Conservation (phyloP, 2,797 vertebrate genomes). For the Stomatorhinus walkeri region DNA sequence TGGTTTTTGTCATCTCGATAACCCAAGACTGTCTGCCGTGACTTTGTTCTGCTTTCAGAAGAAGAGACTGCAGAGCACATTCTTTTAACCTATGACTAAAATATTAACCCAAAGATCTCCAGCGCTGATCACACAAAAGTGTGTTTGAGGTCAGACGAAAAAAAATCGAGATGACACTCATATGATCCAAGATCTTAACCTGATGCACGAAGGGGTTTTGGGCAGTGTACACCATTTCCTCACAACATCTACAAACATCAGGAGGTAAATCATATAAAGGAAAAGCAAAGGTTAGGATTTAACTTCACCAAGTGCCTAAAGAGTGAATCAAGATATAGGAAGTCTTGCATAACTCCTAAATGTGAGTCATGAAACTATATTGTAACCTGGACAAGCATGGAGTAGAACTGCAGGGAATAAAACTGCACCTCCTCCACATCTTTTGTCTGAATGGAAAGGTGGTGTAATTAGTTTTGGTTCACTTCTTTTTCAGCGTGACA, state of each 20-base stretch:
- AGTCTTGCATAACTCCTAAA: neutral
- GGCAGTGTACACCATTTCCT: neutral
- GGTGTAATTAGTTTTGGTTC: neutral
- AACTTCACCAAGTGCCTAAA: neutral
- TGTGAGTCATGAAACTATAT: neutral
- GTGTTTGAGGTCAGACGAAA: neutral
- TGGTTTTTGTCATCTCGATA: conserved; percentile 29
- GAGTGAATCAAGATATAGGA: neutral
- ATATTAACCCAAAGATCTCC: neutral
- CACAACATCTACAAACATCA: neutral
- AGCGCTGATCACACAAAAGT: neutral
- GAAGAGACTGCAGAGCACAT: neutral
- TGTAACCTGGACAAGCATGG: neutral
- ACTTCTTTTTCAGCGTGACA: neutral
- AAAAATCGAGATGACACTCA: neutral
- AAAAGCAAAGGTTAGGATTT: neutral
- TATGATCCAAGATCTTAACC: neutral
- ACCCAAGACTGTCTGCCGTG: conserved; percentile 25
- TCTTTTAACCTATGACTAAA: neutral
- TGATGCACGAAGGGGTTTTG: neutral
- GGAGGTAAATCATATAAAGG: neutral
- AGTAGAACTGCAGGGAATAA: neutral
- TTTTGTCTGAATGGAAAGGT: neutral
- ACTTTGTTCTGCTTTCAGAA: neutral
- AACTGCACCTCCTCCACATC: neutral